Conservation (phyloP, 2,797 vertebrate genomes). For the Sebastes itinus region DNA sequence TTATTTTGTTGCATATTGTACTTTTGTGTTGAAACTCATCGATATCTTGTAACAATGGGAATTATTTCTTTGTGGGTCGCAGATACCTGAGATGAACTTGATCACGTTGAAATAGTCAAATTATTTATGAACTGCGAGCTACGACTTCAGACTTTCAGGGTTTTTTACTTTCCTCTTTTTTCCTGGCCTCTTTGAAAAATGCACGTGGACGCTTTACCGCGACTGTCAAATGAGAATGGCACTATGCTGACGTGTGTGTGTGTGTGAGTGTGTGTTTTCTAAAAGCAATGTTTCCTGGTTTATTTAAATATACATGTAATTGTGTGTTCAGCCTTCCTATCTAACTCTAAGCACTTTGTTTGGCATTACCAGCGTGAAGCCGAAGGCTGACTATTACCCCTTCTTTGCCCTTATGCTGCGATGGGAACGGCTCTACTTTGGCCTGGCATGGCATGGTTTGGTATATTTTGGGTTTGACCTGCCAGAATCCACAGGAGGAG, state of each 20-base stretch:
- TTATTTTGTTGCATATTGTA: constrained; percentile 1
- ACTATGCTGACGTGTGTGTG: neutral
- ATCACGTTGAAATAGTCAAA: neutral
- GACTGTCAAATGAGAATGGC: neutral
- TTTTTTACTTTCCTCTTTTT: neutral
- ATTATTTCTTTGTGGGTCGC: neutral
- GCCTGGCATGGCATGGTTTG: constrained; percentile 72
- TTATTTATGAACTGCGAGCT: neutral
- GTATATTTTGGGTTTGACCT: constrained; percentile 75
- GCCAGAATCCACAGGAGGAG: constrained; percentile 81
- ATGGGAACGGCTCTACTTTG: constrained; percentile 71
- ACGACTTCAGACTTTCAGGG: neutral
- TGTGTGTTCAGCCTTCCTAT: neutral
- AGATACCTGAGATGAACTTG: neutral
- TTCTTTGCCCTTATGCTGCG: constrained; percentile 84
- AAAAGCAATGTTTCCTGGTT: neutral
- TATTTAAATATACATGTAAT: neutral
- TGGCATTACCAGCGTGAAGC: constrained; percentile 69
- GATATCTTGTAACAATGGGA: neutral
- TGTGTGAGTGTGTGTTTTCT: neutral
- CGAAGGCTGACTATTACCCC: constrained; percentile 77
- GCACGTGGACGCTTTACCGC: neutral
- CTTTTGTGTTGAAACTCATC: neutral
- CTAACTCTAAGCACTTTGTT: constrained; percentile 64
- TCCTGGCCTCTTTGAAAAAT: neutral